These are phyloP conservation scores for Pseudococcus jackbeardsleyi DNA, from an alignment of 2,888 invertebrate genomes.

Conservation along the genomic window DNA sequence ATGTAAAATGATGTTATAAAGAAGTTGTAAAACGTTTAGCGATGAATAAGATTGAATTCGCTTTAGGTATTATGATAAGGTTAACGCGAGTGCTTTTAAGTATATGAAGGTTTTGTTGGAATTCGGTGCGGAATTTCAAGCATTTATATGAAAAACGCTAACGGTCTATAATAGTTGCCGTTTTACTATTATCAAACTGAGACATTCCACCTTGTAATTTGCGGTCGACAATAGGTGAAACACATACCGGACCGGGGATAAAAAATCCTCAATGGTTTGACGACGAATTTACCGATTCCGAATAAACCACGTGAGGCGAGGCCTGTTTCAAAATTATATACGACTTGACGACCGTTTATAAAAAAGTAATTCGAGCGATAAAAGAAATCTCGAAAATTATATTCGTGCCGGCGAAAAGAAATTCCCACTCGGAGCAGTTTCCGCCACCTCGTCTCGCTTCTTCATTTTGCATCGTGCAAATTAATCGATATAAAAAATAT, in stretches of 20 bases:
- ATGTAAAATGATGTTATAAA: conserved; percentile 30
- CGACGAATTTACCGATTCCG: conserved; percentile 36
- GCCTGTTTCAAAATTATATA: not conserved
- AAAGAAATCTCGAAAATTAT: conserved; percentile 29
- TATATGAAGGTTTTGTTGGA: conserved; percentile 38
- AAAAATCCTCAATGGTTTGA: not conserved
- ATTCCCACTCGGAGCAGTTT: not conserved
- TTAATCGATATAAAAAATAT: conserved; percentile 28
- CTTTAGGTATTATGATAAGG: conserved; percentile 50
- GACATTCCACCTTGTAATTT: conserved; percentile 51
- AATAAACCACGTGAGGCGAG: not conserved
- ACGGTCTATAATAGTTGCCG: conserved; percentile 45
- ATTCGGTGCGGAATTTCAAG: conserved; percentile 38
- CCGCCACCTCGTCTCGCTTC: not conserved
- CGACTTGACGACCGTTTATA: not conserved
- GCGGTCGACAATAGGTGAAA: conserved; percentile 55
- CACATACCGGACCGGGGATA: not conserved
- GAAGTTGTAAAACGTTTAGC: conserved; percentile 30
- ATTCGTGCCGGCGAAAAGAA: not conserved
- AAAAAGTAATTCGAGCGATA: not conserved
- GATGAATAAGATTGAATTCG: conserved; percentile 44
- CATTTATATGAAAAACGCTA: conserved; percentile 55
- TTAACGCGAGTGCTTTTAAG: conserved; percentile 35
- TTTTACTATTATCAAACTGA: conserved; percentile 40
- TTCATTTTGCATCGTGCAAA: not conserved